phyloP scores from a whole-genome alignment of 2,797 vertebrate genomes.

The Denticeps clupeoides region DNA sequence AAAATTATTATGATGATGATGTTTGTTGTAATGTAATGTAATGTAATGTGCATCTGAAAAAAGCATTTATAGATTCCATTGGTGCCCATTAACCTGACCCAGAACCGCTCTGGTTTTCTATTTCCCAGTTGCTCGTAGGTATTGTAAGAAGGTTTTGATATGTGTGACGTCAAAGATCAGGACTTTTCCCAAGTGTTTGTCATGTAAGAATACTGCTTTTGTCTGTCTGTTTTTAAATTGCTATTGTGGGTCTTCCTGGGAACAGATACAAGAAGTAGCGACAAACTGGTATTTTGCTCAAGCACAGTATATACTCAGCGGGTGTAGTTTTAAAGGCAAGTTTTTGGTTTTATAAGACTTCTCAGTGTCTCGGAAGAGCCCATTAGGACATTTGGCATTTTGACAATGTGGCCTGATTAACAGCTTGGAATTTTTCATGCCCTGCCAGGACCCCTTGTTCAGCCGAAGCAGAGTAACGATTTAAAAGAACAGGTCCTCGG shows the following conservation, averaged over 20 bases:
- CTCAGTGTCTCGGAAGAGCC: slow-evolving; percentile 1
- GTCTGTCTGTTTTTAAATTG: too few species aligned
- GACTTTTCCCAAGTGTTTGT: slow-evolving; percentile 75
- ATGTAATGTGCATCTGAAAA: too few species aligned
- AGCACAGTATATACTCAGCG: slow-evolving; percentile 5
- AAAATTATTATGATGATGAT: too few species aligned
- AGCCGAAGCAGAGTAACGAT: slow-evolving; percentile 2
- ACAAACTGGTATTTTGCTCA: slow-evolving; percentile 2
- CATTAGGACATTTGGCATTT: slow-evolving; percentile 11
- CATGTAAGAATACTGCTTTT: slow-evolving; percentile 66
- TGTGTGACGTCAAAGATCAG: slow-evolving; percentile 80
- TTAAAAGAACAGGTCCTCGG: background rate
- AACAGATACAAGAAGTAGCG: slow-evolving; percentile 6
- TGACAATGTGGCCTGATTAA: background rate
- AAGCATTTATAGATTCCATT: too few species aligned
- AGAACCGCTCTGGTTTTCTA: slow-evolving; percentile 50
- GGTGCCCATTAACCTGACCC: slow-evolving; percentile 22
- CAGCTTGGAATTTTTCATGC: slow-evolving; percentile 1
- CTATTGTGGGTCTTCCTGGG: slow-evolving; percentile 29
- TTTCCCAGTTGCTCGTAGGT: slow-evolving; percentile 70
- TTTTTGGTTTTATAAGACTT: slow-evolving; percentile 6
- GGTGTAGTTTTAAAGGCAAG: background rate
- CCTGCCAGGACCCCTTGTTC: background rate
- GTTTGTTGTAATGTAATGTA: background rate
- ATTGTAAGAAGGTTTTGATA: slow-evolving; percentile 80